phyloP scores from a whole-genome alignment of 2,797 vertebrate species.

The Microctenopoma stevenorrisi region DNA sequence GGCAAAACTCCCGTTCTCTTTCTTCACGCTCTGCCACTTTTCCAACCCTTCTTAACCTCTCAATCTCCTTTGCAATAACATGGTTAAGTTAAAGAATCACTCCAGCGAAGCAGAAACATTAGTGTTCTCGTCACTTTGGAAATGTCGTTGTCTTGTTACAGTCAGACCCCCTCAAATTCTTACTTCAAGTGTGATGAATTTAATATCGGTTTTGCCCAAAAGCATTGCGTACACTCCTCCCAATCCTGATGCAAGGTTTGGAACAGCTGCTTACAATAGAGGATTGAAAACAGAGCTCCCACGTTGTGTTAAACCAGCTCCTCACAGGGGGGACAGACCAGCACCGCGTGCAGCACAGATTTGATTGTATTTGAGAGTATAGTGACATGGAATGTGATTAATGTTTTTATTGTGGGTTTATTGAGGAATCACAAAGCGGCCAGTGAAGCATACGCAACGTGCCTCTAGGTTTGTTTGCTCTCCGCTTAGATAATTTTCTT shows the following conservation, averaged over 20 bases:
- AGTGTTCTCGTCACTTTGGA: slow-evolving; percentile 59
- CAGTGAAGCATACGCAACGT: slow-evolving; percentile 52
- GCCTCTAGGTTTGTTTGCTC: slow-evolving; percentile 69
- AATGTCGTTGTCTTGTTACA: slow-evolving; percentile 64
- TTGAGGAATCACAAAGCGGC: slow-evolving; percentile 63
- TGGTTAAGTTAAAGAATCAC: slow-evolving; percentile 64
- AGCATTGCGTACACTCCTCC: slow-evolving; percentile 43
- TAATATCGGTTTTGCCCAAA: slow-evolving; percentile 62
- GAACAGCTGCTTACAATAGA: slow-evolving; percentile 64
- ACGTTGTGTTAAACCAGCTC: slow-evolving; percentile 54
- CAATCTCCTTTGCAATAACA: slow-evolving; percentile 61
- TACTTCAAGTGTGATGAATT: slow-evolving; percentile 66
- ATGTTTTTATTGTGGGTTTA: slow-evolving; percentile 67
- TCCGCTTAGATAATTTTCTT: slow-evolving; percentile 45
- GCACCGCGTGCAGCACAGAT: slow-evolving; percentile 23
- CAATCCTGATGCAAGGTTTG: slow-evolving; percentile 50
- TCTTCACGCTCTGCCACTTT: slow-evolving; percentile 38
- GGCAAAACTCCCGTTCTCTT: slow-evolving; percentile 61
- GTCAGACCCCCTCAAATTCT: slow-evolving; percentile 34
- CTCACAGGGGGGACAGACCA: slow-evolving; percentile 34
- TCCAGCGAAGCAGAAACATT: slow-evolving; percentile 68
- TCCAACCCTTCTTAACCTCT: slow-evolving; percentile 49
- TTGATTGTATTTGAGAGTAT: slow-evolving; percentile 44
- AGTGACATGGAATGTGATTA: slow-evolving; percentile 60
- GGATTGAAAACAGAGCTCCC: slow-evolving; percentile 67